A percentile compares a stretch with the other conserved stretches of the same genome.
Conservation (phyloP, 2,113 vertebrate species). For the Polypterus senegalus region DNA sequence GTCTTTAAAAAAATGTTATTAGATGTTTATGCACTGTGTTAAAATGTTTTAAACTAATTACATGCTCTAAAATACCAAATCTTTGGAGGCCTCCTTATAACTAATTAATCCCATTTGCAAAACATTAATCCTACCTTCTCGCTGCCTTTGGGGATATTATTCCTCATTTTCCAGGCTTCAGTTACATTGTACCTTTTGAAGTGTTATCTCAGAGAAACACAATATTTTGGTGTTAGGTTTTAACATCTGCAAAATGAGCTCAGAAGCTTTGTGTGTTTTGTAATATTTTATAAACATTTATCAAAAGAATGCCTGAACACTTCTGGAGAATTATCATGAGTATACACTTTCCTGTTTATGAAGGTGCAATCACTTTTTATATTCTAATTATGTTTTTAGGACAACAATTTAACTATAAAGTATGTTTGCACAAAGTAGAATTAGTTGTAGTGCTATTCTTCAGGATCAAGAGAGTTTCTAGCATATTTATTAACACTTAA, state of each 20-base stretch:
- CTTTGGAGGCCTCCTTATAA: constrained; percentile 11
- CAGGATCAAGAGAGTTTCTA: too few species aligned
- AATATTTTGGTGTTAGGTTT: constrained; percentile 7
- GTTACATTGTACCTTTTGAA: constrained; percentile 16
- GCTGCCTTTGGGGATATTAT: constrained; percentile 9
- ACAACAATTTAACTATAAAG: not conserved
- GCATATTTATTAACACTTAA: too few species aligned
- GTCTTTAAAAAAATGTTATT: constrained; percentile 7
- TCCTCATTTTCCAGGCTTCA: constrained; percentile 13
- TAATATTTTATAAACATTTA: not conserved
- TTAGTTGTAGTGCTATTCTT: too few species aligned
- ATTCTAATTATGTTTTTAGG: not conserved
- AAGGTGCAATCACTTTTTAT: not conserved
- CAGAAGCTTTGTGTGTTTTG: not conserved
- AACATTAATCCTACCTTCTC: constrained; percentile 16
- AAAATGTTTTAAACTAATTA: constrained; percentile 15
- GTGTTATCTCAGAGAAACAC: constrained; percentile 16
- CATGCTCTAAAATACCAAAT: constrained; percentile 9
- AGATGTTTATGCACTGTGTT: constrained; percentile 18
- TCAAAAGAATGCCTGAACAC: not conserved
- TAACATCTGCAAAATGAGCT: not conserved
- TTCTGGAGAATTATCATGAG: not conserved
- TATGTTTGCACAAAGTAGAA: too few species aligned
- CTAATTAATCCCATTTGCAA: constrained; percentile 23
- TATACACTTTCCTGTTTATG: not conserved